phyloP scores from a whole-genome alignment of 1,140 invertebrate genomes.

The Macrobrachium rosenbergii region DNA sequence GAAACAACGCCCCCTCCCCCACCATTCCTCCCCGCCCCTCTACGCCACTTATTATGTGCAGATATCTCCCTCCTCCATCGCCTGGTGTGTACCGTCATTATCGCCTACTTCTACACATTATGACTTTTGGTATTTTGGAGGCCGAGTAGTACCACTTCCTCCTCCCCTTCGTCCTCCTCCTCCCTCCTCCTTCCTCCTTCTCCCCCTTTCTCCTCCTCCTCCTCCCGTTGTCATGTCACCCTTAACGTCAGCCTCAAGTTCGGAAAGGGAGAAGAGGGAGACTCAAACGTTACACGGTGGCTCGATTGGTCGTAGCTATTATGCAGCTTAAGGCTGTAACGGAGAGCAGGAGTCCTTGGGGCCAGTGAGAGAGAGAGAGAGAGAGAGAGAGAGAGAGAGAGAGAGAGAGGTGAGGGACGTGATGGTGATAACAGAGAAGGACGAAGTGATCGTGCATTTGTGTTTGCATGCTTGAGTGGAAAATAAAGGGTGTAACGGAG shows the following conservation, averaged over 20 bases:
- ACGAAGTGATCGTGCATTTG: neutral
- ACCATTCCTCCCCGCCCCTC: neutral
- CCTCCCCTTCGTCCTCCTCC: neutral
- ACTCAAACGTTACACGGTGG: neutral
- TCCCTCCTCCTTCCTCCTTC: neutral
- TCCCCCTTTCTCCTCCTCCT: neutral
- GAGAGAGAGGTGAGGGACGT: neutral
- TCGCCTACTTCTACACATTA: neutral
- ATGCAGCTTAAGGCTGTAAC: neutral
- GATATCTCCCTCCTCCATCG: neutral
- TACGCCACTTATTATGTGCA: neutral
- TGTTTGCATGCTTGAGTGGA: neutral
- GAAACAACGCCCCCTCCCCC: neutral
- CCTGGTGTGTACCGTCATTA: neutral
- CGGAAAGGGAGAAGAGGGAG: neutral
- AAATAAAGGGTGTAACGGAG: slow-evolving; percentile 10
- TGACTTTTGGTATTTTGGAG: too few species aligned
- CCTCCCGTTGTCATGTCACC: neutral
- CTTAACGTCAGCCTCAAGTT: too few species aligned
- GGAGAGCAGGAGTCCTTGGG: neutral
- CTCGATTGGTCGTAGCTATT: neutral
- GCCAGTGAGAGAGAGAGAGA: slow-evolving; percentile 13
- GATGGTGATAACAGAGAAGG: neutral
- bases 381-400: slow-evolving; percentile 21
- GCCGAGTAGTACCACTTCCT: too few species aligned